phyloP scores from a whole-genome alignment of 2,888 invertebrate genomes.

The Polia nebulosa region DNA sequence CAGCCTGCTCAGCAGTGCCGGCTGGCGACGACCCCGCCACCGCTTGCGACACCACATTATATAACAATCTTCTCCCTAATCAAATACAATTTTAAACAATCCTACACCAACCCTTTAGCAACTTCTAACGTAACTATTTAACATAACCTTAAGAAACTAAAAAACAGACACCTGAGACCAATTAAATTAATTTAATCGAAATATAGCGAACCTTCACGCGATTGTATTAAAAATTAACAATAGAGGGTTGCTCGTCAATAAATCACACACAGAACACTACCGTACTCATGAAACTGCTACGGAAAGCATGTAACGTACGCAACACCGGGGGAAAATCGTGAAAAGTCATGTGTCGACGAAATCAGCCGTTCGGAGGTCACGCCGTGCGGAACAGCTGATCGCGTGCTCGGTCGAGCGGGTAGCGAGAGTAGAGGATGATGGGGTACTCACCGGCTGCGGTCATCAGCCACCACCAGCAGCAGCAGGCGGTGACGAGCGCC shows the following conservation, averaged over 20 bases:
- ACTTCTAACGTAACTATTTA: constrained; percentile 16
- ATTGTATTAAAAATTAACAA: constrained; percentile 2
- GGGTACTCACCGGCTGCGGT: constrained; percentile 89
- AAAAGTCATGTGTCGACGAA: constrained; percentile 74
- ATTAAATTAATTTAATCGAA: constrained; percentile 36
- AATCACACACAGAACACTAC: constrained; percentile 69
- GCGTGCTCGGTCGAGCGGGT: constrained; percentile 35
- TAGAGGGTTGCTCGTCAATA: constrained; percentile 32
- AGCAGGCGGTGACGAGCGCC: constrained; percentile 90
- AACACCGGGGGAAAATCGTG: constrained; percentile 73
- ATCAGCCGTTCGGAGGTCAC: constrained; percentile 69
- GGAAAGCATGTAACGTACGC: constrained; percentile 71
- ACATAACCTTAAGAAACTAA: constrained; percentile 53
- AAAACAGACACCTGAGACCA: constrained; percentile 23
- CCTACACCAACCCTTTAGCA: constrained; percentile 2
- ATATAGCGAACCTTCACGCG: constrained; percentile 22
- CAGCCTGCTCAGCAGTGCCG: constrained; percentile 69
- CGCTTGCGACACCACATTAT: constrained; percentile 63
- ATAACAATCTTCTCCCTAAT: constrained; percentile 46
- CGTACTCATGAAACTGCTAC: constrained; percentile 73
- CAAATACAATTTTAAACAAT: constrained; percentile 10
- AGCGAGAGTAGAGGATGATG: constrained; percentile 31
- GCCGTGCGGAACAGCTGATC: constrained; percentile 81
- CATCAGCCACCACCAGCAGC: constrained; percentile 90
- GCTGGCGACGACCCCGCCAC: constrained; percentile 70